phyloP scores from a whole-genome alignment of 2,113 vertebrate species.

The Acanthochromis polyacanthus region DNA sequence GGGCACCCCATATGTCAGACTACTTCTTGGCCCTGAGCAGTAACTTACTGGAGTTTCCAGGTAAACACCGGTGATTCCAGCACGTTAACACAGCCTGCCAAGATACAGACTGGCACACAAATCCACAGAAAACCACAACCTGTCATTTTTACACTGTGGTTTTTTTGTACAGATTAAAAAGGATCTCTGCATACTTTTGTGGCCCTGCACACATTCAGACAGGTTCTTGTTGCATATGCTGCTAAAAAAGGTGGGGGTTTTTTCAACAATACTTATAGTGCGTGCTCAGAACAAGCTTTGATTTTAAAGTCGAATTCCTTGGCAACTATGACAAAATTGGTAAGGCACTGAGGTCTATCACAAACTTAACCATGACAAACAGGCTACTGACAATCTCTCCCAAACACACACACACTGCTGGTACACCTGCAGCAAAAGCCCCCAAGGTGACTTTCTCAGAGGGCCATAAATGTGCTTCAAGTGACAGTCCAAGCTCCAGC shows the following conservation, averaged over 20 bases:
- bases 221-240: background rate
- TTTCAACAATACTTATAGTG: background rate
- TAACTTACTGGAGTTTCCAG: background rate
- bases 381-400: no score
- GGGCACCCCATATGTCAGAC: background rate
- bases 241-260: background rate
- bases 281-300: background rate
- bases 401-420: no score
- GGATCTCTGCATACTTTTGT: background rate
- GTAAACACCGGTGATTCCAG: background rate
- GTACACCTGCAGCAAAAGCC: no score
- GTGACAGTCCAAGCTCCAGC: background rate
- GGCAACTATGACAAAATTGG: background rate
- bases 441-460: background rate
- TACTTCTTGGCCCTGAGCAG: background rate
- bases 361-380: no score
- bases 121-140: background rate
- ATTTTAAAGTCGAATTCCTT: background rate
- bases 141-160: background rate
- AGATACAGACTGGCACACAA: background rate
- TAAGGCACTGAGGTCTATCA: no score
- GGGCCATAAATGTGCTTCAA: background rate
- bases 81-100: background rate
- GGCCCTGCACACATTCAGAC: background rate
- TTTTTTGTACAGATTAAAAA: background rate